Evolutionary conservation across 53 echinoderm and acorn worm species (phyloP), one percentile per base, ranked within the genome.

Genomic region (Hippasteria phrygiana): DNA sequence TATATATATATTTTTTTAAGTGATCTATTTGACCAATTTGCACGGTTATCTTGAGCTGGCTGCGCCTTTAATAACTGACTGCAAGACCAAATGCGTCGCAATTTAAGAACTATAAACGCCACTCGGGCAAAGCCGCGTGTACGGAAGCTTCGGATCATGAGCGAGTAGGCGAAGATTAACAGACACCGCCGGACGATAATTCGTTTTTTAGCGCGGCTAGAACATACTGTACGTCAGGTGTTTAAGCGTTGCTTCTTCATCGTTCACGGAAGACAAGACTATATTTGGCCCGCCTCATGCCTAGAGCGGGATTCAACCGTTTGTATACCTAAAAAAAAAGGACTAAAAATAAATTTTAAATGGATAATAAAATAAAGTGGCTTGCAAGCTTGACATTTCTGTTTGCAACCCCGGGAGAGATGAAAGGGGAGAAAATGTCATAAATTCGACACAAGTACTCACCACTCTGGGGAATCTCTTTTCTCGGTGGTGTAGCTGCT

Each of bases 381-480:
- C 46, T 11, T 20, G 66, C 34, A 17, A 31, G 46, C 22, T 20
- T 45, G 22, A 9, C 0, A 46, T 22, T 74, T 74, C 9, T n/a
- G 42, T 20, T 26, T 12, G 24, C 13, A 11, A 7, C 42, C 22
- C 8, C 13, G 74, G 42, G 47, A 7, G 26, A 20, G 0, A 6
- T n/a, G 20, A 45, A 42, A 42, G 16, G 39, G 20, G n/a, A 1
- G 5, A 4, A 76, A 24, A 39, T 38, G 11, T 78, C 14, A 16
- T 18, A 55, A 8, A 80, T 37, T 80, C 22, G 0, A 80, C 20
- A 45, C 46, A 8, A 54, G 18, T 88, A 90, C 90, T 90, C 74
- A 90, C 90, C 73, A 90, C 82, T 90, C 90, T 90, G 2, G 90
- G 90, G 38, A 90, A 90, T 55, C 90, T 32, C 73, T 90, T 90